Evolutionary conservation across 2,797 vertebrate genomes (phyloP).

Genomic region (Amphiprion clarkii): DNA sequence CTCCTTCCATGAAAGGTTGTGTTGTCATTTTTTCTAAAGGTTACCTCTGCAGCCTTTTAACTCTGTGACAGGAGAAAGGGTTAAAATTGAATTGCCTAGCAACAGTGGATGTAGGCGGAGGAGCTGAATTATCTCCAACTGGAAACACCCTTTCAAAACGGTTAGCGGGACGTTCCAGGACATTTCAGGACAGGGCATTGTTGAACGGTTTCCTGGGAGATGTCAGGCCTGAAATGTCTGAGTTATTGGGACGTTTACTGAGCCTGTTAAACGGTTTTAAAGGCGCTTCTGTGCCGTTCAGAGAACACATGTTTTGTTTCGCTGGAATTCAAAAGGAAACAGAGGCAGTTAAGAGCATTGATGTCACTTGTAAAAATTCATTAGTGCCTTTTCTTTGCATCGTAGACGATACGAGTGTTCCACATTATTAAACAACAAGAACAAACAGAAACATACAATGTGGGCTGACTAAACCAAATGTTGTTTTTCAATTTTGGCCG

Average conservation of each 20-base stretch:
- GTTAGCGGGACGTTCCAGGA: conserved; percentile 2
- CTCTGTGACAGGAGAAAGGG: conserved; percentile 21
- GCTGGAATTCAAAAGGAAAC: neutral
- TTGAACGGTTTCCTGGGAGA: neutral
- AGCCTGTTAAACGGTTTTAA: conserved; percentile 19
- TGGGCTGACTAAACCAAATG: too few relatives aligned
- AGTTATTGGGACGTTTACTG: conserved; percentile 31
- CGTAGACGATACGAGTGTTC: neutral
- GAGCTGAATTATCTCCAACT: neutral
- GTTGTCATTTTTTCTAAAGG: conserved; percentile 49
- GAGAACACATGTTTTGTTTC: neutral
- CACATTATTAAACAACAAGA: too few relatives aligned
- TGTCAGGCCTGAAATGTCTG: neutral
- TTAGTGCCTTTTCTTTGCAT: neutral
- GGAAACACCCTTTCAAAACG: conserved; percentile 6
- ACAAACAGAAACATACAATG: too few relatives aligned
- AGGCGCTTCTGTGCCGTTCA: neutral
- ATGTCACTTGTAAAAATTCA: neutral
- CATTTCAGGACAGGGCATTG: conserved; percentile 4
- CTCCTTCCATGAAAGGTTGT: conserved; percentile 11
- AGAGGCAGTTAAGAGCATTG: neutral
- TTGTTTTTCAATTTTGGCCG: too few relatives aligned
- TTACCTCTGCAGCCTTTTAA: conserved; percentile 36
- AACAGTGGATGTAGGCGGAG: conserved; percentile 30
- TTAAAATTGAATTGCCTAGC: conserved; percentile 54